Conservation (phyloP, 2,888 invertebrate species). For the Euplagia quadripunctaria region DNA sequence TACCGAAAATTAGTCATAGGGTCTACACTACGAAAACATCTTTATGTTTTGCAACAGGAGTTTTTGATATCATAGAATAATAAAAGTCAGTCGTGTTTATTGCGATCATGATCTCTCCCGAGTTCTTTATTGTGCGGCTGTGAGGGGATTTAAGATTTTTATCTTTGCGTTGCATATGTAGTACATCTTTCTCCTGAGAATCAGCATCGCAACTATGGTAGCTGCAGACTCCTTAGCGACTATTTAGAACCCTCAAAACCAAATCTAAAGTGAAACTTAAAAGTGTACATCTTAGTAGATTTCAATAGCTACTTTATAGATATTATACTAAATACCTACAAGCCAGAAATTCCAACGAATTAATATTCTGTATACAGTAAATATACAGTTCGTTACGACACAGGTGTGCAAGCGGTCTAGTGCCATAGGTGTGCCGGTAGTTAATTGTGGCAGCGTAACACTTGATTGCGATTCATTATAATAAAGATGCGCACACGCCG, state of each 20-base stretch:
- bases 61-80: not conserved
- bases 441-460: slow-evolving; percentile 50
- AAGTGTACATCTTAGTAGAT: not conserved
- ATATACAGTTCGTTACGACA: slow-evolving; percentile 28
- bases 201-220: not conserved
- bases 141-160: too few species aligned
- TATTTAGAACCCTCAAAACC: not conserved
- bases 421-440: slow-evolving; percentile 39
- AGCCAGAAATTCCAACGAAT: slow-evolving; percentile 7
- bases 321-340: not conserved
- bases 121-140: not conserved
- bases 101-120: not conserved
- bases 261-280: not conserved
- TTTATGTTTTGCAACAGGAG: too few species aligned
- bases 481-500: slow-evolving; percentile 60
- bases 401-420: slow-evolving; percentile 36
- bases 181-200: not conserved
- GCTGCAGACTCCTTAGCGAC: not conserved
- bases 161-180: too few species aligned
- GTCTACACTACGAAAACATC: too few species aligned
- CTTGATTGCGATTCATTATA: slow-evolving; percentile 58
- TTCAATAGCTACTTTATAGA: not conserved
- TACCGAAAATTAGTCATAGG: too few species aligned
- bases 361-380: slow-evolving; percentile 13
- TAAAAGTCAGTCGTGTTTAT: not conserved